Conservation (phyloP, 2,113 vertebrate species). For the Corydoras maculifer region DNA sequence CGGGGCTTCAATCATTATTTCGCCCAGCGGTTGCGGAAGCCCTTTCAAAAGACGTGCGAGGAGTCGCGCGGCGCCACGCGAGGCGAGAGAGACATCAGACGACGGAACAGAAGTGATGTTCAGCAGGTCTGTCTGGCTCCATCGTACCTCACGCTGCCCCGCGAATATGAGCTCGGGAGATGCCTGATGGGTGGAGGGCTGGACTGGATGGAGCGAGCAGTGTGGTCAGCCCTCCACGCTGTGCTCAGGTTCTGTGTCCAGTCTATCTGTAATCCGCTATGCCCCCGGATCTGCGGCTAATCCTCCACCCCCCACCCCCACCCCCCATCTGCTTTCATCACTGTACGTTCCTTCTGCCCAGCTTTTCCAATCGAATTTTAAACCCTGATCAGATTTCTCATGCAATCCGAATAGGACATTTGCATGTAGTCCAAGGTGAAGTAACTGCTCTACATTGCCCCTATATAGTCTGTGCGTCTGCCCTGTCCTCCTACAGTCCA, state of each 20-base stretch:
- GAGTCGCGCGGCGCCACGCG: neutral
- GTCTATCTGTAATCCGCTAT: slow-evolving; percentile 49
- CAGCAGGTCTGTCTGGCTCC: slow-evolving; percentile 1
- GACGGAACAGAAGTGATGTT: slow-evolving; percentile 7
- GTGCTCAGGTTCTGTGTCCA: slow-evolving; percentile 61
- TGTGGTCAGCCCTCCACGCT: slow-evolving; percentile 54
- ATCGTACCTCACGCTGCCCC: slow-evolving; percentile 12
- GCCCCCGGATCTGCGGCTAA: slow-evolving; percentile 52
- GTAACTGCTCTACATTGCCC: too few relatives aligned
- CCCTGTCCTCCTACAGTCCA: too few relatives aligned
- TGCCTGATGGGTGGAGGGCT: slow-evolving; percentile 36
- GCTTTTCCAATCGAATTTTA: neutral
- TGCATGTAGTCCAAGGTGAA: too few relatives aligned
- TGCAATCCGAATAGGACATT: too few relatives aligned
- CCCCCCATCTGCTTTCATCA: slow-evolving; percentile 42
- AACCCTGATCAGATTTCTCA: neutral
- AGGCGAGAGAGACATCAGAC: slow-evolving; percentile 3
- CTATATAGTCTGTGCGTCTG: too few relatives aligned
- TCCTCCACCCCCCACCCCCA: slow-evolving; percentile 53
- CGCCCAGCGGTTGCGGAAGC: neutral
- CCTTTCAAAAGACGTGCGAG: neutral
- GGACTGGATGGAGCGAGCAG: slow-evolving; percentile 48
- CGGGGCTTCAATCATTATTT: neutral
- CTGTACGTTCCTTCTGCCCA: neutral
- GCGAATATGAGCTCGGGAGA: slow-evolving; percentile 24